Conservation (phyloP, 2,888 invertebrate species). For the Pseudococcus longispinus region DNA sequence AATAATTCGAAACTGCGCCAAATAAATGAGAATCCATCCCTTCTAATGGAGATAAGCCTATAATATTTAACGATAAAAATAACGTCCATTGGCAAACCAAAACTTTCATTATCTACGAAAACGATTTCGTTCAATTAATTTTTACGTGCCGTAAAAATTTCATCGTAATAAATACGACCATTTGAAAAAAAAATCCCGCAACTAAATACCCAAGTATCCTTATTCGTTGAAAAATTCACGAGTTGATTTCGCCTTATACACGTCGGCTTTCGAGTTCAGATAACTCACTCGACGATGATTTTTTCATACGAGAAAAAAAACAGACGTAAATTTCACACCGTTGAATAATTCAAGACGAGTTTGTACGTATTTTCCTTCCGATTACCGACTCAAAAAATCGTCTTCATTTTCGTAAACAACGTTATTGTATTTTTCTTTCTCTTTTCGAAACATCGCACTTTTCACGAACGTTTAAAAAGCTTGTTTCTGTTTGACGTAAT, state of each 20-base stretch:
- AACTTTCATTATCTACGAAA: not conserved
- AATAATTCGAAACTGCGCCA: not conserved
- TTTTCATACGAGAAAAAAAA: not conserved
- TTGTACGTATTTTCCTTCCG: not conserved
- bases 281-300: not conserved
- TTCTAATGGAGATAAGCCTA: not conserved
- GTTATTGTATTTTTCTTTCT: not conserved
- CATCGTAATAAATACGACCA: not conserved
- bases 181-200: not conserved
- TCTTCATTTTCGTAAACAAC: constrained; percentile 1
- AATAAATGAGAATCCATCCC: not conserved
- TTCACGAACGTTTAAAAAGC: constrained; percentile 15
- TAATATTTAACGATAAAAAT: not conserved
- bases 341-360: not conserved
- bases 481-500: constrained; percentile 10
- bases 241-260: not conserved
- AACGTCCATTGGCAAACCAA: not conserved
- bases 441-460: not conserved
- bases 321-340: not conserved
- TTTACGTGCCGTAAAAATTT: not conserved
- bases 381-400: not conserved
- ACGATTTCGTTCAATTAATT: not conserved
- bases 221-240: not conserved
- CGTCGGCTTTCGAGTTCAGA: not conserved
- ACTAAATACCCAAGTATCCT: not conserved